phyloP scores from a whole-genome alignment of 2,888 invertebrate species.

The Helleia helle region DNA sequence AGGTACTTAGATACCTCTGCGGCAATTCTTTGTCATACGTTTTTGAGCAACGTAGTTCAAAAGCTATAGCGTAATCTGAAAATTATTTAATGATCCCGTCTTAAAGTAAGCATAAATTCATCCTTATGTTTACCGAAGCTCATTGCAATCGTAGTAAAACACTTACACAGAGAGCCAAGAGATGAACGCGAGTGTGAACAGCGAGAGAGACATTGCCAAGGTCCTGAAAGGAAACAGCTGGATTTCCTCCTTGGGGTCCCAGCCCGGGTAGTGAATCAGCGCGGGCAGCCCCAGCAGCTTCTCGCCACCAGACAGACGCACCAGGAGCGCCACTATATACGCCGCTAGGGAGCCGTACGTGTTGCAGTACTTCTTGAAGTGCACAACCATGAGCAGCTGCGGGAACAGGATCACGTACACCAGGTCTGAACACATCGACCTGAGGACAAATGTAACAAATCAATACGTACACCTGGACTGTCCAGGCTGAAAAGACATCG shows the following conservation, averaged over 20 bases:
- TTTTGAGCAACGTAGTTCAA: too few species aligned
- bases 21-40: too few species aligned
- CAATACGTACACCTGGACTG: too few species aligned
- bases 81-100: too few species aligned
- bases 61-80: too few species aligned
- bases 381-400: constrained; percentile 97
- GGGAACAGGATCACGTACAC: constrained; percentile 99
- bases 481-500: too few species aligned
- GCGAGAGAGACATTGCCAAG: constrained; percentile 92
- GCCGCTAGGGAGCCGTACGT: constrained; percentile 96
- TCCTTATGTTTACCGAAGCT: too few species aligned
- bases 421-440: constrained; percentile 98
- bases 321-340: constrained; percentile 86
- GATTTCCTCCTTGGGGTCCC: constrained; percentile 82
- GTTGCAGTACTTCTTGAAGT: constrained; percentile 94
- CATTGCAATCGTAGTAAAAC: too few species aligned
- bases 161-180: constrained; percentile 86
- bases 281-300: constrained; percentile 86
- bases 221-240: constrained; percentile 98
- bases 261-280: constrained; percentile 90
- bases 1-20: too few species aligned
- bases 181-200: constrained; percentile 84
- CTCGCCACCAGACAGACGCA: constrained; percentile 91
- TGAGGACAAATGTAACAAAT: constrained; percentile 34
- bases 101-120: too few species aligned